These are phyloP conservation scores for Lasioglossum figueresi DNA, from an alignment of 2,888 invertebrate species.

Conservation along the genomic window DNA sequence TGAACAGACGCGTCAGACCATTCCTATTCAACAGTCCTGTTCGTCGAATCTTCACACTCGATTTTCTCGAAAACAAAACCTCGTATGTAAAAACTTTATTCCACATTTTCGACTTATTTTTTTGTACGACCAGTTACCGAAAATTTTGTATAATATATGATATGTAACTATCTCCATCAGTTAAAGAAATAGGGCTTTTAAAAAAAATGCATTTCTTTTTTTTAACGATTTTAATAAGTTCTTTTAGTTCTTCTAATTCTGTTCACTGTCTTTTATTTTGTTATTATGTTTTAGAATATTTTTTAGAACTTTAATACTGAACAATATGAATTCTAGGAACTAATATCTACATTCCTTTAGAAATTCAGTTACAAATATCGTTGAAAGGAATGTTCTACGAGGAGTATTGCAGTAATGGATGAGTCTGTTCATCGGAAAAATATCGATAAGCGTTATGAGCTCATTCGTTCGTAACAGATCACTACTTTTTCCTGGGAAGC, in stretches of 20 bases:
- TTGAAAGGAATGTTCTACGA: slow-evolving; percentile 21
- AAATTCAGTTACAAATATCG: neutral
- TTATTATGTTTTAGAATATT: neutral
- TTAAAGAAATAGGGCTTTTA: neutral
- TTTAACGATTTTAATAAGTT: neutral
- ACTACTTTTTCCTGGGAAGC: slow-evolving; percentile 3
- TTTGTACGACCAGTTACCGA: too few relatives aligned
- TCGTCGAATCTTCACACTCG: neutral
- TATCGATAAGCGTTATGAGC: slow-evolving; percentile 26
- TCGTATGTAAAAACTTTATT: neutral
- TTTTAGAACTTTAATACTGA: neutral
- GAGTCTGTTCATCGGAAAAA: slow-evolving; percentile 39
- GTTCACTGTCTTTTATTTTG: neutral
- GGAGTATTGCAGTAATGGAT: neutral
- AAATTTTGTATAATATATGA: too few relatives aligned
- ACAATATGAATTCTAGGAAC: neutral
- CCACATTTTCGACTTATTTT: neutral
- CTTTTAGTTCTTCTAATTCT: neutral
- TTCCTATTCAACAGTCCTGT: neutral
- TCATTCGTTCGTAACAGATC: slow-evolving; percentile 30
- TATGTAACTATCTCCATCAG: neutral
- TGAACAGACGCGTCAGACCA: neutral
- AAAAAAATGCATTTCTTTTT: neutral
- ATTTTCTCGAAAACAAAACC: neutral
- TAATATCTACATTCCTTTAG: neutral